Percentiles rank a stretch among this genome's conserved stretches.
Conservation (phyloP, 1,140 invertebrate genomes). For the Maconellicoccus hirsutus region DNA sequence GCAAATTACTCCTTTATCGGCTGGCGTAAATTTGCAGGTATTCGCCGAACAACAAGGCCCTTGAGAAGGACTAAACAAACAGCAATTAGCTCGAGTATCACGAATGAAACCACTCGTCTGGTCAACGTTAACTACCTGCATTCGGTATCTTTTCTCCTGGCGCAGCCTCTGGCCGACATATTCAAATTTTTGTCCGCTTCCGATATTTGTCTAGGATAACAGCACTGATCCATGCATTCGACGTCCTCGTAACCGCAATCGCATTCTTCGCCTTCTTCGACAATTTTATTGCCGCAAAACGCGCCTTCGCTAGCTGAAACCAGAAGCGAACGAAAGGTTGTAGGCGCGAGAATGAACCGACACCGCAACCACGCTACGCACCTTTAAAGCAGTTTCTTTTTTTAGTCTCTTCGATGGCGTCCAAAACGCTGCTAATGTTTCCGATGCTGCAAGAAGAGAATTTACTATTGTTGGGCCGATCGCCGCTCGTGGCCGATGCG, state of each 20-base stretch:
- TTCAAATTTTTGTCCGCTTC: conserved; percentile 56
- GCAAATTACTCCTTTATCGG: conserved; percentile 53
- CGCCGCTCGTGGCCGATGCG: conserved; percentile 86
- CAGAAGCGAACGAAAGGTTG: no score
- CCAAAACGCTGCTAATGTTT: conserved; percentile 89
- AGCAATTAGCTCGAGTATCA: conserved; percentile 94
- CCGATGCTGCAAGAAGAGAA: conserved; percentile 86
- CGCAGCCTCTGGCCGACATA: conserved; percentile 52
- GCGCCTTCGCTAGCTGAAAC: conserved; percentile 67
- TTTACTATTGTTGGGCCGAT: conserved; percentile 86
- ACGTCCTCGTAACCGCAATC: conserved; percentile 93
- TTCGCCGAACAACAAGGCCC: conserved; percentile 85
- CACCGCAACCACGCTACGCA: conserved; percentile 30
- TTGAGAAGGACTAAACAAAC: conserved; percentile 87
- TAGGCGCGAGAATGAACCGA: no score
- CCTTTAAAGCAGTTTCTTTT: conserved; percentile 91
- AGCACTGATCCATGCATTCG: conserved; percentile 89
- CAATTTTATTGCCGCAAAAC: conserved; percentile 98
- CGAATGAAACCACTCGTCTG: conserved; percentile 40
- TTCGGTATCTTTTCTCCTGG: conserved; percentile 58
- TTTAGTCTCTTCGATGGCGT: conserved; percentile 77
- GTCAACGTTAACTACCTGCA: conserved; percentile 72
- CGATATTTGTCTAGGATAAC: conserved; percentile 72
- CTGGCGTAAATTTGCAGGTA: conserved; percentile 65
- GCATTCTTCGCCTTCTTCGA: conserved; percentile 94